phyloP scores from a whole-genome alignment of 2,888 invertebrate genomes.

The Epiblema foenella region DNA sequence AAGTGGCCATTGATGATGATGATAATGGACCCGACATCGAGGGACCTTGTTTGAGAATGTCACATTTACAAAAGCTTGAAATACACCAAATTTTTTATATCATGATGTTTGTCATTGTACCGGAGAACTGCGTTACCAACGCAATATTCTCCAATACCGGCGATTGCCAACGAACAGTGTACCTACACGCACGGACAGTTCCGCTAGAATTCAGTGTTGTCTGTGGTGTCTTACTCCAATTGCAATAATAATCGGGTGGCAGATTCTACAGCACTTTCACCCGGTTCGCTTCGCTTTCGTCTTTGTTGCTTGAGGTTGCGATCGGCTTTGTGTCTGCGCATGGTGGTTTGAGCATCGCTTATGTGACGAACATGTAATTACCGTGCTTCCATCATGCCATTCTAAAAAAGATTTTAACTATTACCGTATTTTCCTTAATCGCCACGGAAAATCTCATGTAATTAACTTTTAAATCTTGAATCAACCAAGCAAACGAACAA shows the following conservation, averaged over 20 bases:
- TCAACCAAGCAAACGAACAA: no score
- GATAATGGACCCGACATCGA: no score
- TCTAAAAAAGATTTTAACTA: no score
- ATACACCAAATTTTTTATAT: neutral
- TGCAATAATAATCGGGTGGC: slow-evolving; percentile 68
- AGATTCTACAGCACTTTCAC: slow-evolving; percentile 77
- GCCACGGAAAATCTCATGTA: no score
- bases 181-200: neutral
- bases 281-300: slow-evolving; percentile 69
- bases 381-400: neutral
- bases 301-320: slow-evolving; percentile 49
- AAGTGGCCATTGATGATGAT: no score
- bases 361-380: slow-evolving; percentile 14
- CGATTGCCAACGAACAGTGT: neutral
- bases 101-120: neutral
- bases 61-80: neutral
- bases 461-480: neutral
- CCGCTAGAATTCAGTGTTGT: slow-evolving; percentile 8
- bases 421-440: neutral
- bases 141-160: neutral
- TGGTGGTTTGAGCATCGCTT: slow-evolving; percentile 20
- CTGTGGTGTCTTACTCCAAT: slow-evolving; percentile 72
- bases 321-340: slow-evolving; percentile 48
- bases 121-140: neutral
- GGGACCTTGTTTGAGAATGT: no score